Conservation (phyloP, 2,888 invertebrate genomes). For the Drosophila koepferae region DNA sequence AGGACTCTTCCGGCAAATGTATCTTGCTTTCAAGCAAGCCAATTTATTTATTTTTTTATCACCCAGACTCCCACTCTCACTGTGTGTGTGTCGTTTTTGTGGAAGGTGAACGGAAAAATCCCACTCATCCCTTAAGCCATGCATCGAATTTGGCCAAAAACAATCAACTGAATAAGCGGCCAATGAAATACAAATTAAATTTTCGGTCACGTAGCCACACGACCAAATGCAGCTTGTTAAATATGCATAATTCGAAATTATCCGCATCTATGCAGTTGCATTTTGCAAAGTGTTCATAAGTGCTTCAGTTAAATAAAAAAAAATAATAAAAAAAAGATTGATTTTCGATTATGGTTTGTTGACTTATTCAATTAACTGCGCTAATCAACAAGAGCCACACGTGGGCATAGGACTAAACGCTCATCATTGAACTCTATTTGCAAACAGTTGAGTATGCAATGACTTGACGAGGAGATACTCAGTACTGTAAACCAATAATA, state of each 20-base stretch:
- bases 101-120: conserved; percentile 41
- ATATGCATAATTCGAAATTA: conserved; percentile 6
- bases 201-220: conserved; percentile 8
- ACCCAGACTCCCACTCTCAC: neutral
- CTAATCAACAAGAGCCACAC: neutral
- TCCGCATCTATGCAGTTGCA: neutral
- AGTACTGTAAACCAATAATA: too few species aligned
- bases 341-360: conserved; percentile 2
- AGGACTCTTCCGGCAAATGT: conserved; percentile 44
- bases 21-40: conserved; percentile 42
- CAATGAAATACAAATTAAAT: conserved; percentile 32
- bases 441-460: too few species aligned
- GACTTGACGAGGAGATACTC: too few species aligned
- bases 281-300: conserved; percentile 3
- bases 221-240: neutral
- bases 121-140: conserved; percentile 39
- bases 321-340: neutral
- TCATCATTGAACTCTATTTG: neutral
- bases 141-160: conserved; percentile 42
- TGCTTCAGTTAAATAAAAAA: neutral
- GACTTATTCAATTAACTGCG: conserved; percentile 5
- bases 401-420: neutral
- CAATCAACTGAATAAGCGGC: conserved; percentile 48
- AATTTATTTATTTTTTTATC: conserved; percentile 16
- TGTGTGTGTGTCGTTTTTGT: conserved; percentile 3